Evolutionary conservation across 2,888 invertebrate genomes (phyloP), one percentile per base, ranked within the genome.

Genomic region (Xylota sylvarum): DNA sequence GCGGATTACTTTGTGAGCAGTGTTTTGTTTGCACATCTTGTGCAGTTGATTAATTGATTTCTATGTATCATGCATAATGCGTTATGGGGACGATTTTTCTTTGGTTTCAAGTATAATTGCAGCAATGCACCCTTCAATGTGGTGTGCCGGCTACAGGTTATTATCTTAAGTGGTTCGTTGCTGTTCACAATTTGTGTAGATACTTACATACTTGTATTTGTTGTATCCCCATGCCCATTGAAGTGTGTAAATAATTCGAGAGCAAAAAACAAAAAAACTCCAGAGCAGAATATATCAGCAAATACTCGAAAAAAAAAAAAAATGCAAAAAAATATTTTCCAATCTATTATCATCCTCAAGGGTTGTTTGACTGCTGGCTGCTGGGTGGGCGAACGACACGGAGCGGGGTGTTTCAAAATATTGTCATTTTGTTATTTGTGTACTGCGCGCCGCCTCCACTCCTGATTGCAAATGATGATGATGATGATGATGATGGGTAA

Each of bases 121-220:
- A 60, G 58, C 32, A 32, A 9, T 62, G 73, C 76, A 50, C 69
- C 55, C 81, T 64, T 50, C 46, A 40, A 35, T 70, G 32, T 17
- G 19, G 64, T 65, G 55, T 27, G 60, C 50, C 67, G 37, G 40
- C 67, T 76, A 46, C 70, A 81, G 85, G 85, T 86, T 86, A 86
- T 86, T 86, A 86, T 86, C 82, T 69, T 78, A 86, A 86, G 86
- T 86, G 86, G 86, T 86, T 86, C 69, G 77, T 86, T 82, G 70
- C 60, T 58, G 70, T 35, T 77, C 64, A 65, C 62, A 55, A 60
- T 55, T 64, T 65, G 40, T 46, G 27, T n/a, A 35, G 32, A 32
- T 37, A 10, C 35, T 23, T 52, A 30, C 35, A 32, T 35, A 55
- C 37, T 32, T 46, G 35, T 60, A 40, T 37, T 50, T 37, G 37